phyloP scores from a whole-genome alignment of 2,888 invertebrate genomes.

The Parnassius glacialis region DNA sequence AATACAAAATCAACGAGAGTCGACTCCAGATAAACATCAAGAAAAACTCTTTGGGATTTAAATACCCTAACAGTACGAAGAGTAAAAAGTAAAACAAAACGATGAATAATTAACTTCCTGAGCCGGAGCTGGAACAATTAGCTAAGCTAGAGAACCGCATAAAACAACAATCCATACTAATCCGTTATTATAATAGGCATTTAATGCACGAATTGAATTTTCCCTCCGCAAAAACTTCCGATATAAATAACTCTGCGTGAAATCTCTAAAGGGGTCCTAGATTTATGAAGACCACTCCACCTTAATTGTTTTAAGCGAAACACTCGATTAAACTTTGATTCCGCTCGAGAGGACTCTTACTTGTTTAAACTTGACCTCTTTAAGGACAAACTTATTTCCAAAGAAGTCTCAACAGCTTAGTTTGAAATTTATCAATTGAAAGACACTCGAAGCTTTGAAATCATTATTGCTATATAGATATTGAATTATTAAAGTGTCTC shows the following conservation, averaged over 20 bases:
- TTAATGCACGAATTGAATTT: constrained; percentile 46
- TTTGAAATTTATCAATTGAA: constrained; percentile 3
- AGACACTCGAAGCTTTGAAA: background rate
- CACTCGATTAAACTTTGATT: constrained; percentile 37
- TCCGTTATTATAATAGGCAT: constrained; percentile 44
- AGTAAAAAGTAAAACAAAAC: constrained; percentile 26
- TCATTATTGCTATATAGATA: background rate
- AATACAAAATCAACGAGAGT: too few relatives aligned
- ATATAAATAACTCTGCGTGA: constrained; percentile 43
- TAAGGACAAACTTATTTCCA: constrained; percentile 6
- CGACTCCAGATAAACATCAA: background rate
- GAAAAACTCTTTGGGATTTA: constrained; percentile 16
- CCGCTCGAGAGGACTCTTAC: constrained; percentile 17
- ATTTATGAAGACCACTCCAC: constrained; percentile 44
- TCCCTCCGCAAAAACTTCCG: constrained; percentile 39
- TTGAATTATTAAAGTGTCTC: background rate
- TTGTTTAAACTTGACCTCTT: constrained; percentile 24
- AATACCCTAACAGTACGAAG: constrained; percentile 26
- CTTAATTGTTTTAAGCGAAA: constrained; percentile 45
- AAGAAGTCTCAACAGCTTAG: background rate
- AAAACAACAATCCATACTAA: constrained; percentile 43
- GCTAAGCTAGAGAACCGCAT: constrained; percentile 11
- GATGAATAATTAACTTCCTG: constrained; percentile 25
- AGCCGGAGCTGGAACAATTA: constrained; percentile 4
- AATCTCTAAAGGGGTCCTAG: constrained; percentile 37